Evolutionary conservation across 1,140 invertebrate genomes (phyloP), one percentile per base, ranked within the genome.

Genomic region (Uloborus diversus): DNA sequence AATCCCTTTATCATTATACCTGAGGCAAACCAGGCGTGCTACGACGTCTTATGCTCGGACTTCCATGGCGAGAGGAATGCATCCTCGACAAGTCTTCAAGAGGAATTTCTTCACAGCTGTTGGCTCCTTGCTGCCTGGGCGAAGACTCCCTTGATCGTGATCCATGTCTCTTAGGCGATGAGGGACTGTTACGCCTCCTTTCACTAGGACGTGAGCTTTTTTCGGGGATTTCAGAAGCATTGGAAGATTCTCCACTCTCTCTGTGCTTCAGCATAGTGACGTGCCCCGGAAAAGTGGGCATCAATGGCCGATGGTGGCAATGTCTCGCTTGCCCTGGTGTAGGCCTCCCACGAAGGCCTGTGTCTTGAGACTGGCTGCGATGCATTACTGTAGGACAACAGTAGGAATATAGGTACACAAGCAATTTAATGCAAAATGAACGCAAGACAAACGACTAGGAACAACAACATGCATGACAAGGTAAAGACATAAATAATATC

Each of bases 51-150:
- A 81, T 71, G 53, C 82, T 84, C 33, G 83, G 82, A 57, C 79
- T 81, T 11, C 78, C 82, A 27, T 59, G 71, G 3, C 71, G 73
- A 4, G 76, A 47, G 13, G 83, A 83, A 20, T 80, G 81, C 47
- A 82, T 84, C 51, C 80, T 82, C 1, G 89, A 89, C 85, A 93
- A 92, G 83, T 93, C 92, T 85, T 95, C 94, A 4, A 96, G 84
- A 0, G 94, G 94, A 47, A 96, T 96, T 84, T 96, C 94, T 84
- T 93, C 93, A 27, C 32, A 86, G 53, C 91, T 93, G 14, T 91
- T 92, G 80, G 91, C 88, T 17, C 9, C 37, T n/a, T 91, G 93
- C 85, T 90, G 89, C 83, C 90, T 90, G 11, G 92, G 92, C 32
- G 92, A 94, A 35, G 88, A 88, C 33, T 94, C 93, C 17, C 92